Evolutionary conservation across 2,888 invertebrate genomes (phyloP).

Genomic region (Harmothoe impar): DNA sequence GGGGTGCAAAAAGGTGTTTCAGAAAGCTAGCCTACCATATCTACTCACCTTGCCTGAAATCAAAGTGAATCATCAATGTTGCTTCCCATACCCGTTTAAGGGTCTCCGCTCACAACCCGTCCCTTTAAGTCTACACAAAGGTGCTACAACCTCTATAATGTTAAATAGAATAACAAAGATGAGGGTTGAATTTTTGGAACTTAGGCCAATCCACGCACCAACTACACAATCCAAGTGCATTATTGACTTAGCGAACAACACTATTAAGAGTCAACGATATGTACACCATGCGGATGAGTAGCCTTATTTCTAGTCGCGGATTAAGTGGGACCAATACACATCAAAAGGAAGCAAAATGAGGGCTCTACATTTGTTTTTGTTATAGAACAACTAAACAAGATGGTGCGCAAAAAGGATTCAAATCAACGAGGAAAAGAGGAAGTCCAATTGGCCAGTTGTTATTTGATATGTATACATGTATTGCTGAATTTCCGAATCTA

Average conservation of each 20-base stretch:
- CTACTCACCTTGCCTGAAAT: conserved; percentile 28
- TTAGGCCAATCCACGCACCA: conserved; percentile 25
- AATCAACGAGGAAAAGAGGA: too few species aligned
- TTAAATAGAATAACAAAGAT: neutral
- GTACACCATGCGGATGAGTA: conserved; percentile 10
- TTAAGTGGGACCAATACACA: too few species aligned
- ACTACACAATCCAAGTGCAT: neutral
- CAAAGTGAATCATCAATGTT: neutral
- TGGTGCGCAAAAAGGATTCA: too few species aligned
- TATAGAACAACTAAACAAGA: too few species aligned
- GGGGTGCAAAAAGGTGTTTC: neutral
- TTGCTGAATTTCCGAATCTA: too few species aligned
- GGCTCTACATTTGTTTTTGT: too few species aligned
- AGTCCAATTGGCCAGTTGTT: too few species aligned
- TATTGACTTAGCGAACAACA: neutral
- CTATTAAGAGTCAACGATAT: conserved; percentile 17
- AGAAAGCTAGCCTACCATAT: conserved; percentile 26
- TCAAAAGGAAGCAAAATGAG: too few species aligned
- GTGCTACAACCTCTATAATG: neutral
- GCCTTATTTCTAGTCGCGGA: neutral
- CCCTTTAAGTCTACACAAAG: neutral
- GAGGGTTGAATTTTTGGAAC: neutral
- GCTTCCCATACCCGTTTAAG: neutral
- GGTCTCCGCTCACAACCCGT: neutral
- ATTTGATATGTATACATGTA: too few species aligned